These are phyloP conservation scores for Peromyscus leucopus DNA, from an alignment of 2,113 vertebrate genomes.

Conservation along the genomic window DNA sequence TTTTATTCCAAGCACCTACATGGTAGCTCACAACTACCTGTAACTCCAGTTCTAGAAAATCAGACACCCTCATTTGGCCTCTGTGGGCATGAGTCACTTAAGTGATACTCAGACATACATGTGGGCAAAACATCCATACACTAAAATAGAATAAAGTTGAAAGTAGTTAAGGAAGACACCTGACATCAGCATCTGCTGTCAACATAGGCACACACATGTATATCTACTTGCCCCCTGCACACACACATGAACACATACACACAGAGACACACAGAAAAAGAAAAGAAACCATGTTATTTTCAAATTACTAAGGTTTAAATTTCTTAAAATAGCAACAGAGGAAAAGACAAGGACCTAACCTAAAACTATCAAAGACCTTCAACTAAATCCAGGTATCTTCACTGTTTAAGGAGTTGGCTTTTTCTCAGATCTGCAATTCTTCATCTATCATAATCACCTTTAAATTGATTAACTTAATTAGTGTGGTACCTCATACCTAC, in stretches of 20 bases:
- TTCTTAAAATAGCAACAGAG: not conserved
- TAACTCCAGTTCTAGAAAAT: not conserved
- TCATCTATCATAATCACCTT: conserved; percentile 25
- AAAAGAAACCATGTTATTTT: conserved; percentile 25
- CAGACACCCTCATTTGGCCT: not conserved
- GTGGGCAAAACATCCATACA: not conserved
- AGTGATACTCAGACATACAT: not conserved
- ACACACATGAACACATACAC: not conserved
- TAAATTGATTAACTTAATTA: not conserved
- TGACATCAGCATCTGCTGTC: not conserved
- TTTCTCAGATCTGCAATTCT: not conserved
- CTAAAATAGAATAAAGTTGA: not conserved
- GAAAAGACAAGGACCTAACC: not conserved
- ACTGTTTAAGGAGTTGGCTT: not conserved
- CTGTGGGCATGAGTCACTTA: not conserved
- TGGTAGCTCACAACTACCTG: not conserved
- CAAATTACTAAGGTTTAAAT: not conserved
- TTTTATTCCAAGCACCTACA: not conserved
- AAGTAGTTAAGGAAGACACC: not conserved
- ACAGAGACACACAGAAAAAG: not conserved
- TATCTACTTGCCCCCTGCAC: not conserved
- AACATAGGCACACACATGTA: not conserved
- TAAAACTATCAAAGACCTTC: not conserved
- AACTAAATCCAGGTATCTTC: not conserved
- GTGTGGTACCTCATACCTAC: not conserved